Conservation (phyloP, 1,140 invertebrate species). For the Polypedilum vanderplanki region DNA sequence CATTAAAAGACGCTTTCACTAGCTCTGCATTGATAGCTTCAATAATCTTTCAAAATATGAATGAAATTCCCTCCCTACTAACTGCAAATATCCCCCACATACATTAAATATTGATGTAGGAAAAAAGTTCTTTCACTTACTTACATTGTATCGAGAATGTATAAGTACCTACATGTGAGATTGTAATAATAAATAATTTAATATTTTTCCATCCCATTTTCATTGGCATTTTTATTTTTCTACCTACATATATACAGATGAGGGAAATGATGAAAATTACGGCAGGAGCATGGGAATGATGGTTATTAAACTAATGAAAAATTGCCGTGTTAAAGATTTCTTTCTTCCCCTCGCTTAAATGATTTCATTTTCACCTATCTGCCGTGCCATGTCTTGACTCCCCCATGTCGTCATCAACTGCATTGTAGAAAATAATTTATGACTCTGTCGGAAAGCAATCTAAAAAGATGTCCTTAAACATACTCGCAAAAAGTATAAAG, state of each 20-base stretch:
- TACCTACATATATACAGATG: not conserved
- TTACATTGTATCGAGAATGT: no score
- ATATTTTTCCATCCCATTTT: slow-evolving; percentile 9
- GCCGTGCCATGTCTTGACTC: not conserved
- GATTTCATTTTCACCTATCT: not conserved
- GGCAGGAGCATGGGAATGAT: slow-evolving; percentile 4
- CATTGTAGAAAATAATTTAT: slow-evolving; percentile 15
- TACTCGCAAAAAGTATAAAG: not conserved
- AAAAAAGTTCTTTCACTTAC: no score
- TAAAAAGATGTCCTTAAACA: slow-evolving; percentile 27
- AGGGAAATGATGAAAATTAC: not conserved
- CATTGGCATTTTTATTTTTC: slow-evolving; percentile 3
- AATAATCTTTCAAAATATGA: no score
- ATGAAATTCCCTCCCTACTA: no score
- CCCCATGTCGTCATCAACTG: not conserved
- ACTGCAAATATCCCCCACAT: no score
- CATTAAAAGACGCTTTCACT: no score
- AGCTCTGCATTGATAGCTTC: no score
- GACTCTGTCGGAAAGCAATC: slow-evolving; percentile 3
- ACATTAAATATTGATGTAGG: no score
- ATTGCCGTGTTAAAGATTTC: slow-evolving; percentile 21
- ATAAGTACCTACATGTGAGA: not conserved
- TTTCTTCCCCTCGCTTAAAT: slow-evolving; percentile 4
- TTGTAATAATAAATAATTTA: slow-evolving; percentile 28
- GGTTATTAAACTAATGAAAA: slow-evolving; percentile 28